phyloP scores from a whole-genome alignment of 2,888 invertebrate genomes.

The Melinaea menophilus region DNA sequence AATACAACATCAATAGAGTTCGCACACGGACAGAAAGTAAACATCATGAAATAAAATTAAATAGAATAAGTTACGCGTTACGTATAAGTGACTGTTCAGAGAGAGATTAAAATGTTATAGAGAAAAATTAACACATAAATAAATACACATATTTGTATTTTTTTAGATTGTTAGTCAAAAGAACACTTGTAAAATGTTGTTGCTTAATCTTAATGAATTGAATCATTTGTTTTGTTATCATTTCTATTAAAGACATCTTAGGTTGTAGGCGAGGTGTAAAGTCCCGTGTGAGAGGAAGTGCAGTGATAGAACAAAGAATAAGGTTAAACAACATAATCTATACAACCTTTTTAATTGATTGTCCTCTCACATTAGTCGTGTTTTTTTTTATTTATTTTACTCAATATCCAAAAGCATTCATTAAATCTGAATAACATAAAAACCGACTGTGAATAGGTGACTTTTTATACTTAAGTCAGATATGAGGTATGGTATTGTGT shows the following conservation, averaged over 20 bases:
- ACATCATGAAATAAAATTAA: background rate
- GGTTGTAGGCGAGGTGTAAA: background rate
- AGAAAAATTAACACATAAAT: conserved; percentile 2
- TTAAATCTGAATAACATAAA: no score
- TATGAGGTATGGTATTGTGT: background rate
- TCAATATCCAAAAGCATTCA: no score
- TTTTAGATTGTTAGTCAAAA: conserved; percentile 19
- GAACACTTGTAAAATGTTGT: conserved; percentile 9
- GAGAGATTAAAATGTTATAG: conserved; percentile 24
- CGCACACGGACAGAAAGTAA: background rate
- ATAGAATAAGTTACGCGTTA: background rate
- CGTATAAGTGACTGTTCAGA: conserved; percentile 18
- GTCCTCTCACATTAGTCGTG: no score
- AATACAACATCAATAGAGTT: background rate
- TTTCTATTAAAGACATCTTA: background rate
- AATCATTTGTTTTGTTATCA: background rate
- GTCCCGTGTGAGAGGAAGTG: background rate
- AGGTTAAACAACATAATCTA: no score
- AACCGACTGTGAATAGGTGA: no score
- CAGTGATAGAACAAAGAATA: no score
- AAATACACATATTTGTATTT: conserved; percentile 11
- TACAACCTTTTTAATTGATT: no score
- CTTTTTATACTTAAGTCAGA: background rate
- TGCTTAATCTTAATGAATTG: conserved; percentile 2
- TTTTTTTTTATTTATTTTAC: no score